Evolutionary conservation across 2,888 invertebrate species (phyloP), one percentile per base, ranked within the genome.

Genomic region (Crocallis elinguaria): DNA sequence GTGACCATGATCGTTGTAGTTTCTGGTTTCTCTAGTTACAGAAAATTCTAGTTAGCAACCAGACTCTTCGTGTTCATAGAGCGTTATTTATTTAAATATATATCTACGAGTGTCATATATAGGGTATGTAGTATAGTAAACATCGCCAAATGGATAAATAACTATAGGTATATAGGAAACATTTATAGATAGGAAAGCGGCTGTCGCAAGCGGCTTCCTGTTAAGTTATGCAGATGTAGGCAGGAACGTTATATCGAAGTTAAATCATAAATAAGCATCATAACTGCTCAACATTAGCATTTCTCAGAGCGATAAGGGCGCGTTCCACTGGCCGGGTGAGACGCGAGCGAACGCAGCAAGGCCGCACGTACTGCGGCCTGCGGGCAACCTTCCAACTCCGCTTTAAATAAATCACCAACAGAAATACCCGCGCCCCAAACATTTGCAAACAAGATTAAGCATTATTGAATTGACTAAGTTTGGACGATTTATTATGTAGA

Each of bases 381-480:
- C 71, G 81, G 86, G 85, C 85, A 85, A 77, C 73, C 74, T 79
- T 83, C 84, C 86, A 84, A 84, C 76, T 77, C 62, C 63, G 66
- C 67, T 73, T 72, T 70, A 71, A 80, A 85, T 88, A 86, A 86
- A 84, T 84, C 84, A 84, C 74, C 67, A 67, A 66, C 69, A 75
- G 75, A 80, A 79, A 81, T 81, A 79, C 78, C 69, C 74, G 72
- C 66, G 59, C 66, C 50, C 53, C 73, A 64, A 73, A 71, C 73
- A 71, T 75, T 79, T 73, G 67, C 75, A 78, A 82, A 80, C 79
- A 83, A 81, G 80, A 83, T 84, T 78, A 79, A 81, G 72, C 73
- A 77, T 79, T 82, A 82, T 81, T 79, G 80, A 80, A 82, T 79
- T 77, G 73, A 78, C 74, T 77, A 69, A 79, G 70, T 77, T 75